These are phyloP conservation scores for Drosophila pegasa DNA, from an alignment of 2,888 invertebrate genomes.

Conservation along the genomic window DNA sequence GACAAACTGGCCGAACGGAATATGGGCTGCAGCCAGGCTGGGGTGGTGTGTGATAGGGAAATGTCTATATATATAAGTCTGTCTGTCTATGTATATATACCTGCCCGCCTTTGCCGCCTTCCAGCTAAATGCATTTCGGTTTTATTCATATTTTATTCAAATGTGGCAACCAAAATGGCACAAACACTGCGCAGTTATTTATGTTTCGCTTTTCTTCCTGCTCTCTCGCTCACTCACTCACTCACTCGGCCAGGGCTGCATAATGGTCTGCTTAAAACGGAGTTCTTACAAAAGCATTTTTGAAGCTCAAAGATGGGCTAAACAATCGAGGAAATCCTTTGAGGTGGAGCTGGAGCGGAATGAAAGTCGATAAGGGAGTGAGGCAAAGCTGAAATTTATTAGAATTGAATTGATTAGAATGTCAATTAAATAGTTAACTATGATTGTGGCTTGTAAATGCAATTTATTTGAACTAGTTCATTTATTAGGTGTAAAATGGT, in stretches of 20 bases:
- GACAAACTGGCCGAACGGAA: constrained; percentile 66
- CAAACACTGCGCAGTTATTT: constrained; percentile 78
- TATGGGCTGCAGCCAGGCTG: neutral
- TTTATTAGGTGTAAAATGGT: neutral
- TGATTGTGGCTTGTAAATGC: no score
- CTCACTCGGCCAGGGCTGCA: constrained; percentile 47
- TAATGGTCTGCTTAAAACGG: constrained; percentile 17
- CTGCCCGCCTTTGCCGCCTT: constrained; percentile 14
- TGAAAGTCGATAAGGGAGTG: neutral
- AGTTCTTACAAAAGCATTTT: constrained; percentile 11
- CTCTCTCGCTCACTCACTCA: constrained; percentile 24
- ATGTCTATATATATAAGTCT: constrained; percentile 14
- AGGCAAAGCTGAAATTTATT: neutral
- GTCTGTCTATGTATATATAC: neutral
- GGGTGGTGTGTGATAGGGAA: constrained; percentile 9
- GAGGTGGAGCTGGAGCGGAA: neutral
- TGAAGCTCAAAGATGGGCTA: neutral
- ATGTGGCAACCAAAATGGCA: constrained; percentile 79
- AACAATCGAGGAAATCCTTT: constrained; percentile 3
- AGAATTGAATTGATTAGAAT: neutral
- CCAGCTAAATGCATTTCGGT: constrained; percentile 78
- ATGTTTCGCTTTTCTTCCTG: constrained; percentile 42
- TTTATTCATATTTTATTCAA: constrained; percentile 80
- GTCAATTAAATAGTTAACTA: neutral
- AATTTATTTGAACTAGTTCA: neutral